Conservation (phyloP, 1,140 invertebrate species). For the Pentalonia nigronervosa region DNA sequence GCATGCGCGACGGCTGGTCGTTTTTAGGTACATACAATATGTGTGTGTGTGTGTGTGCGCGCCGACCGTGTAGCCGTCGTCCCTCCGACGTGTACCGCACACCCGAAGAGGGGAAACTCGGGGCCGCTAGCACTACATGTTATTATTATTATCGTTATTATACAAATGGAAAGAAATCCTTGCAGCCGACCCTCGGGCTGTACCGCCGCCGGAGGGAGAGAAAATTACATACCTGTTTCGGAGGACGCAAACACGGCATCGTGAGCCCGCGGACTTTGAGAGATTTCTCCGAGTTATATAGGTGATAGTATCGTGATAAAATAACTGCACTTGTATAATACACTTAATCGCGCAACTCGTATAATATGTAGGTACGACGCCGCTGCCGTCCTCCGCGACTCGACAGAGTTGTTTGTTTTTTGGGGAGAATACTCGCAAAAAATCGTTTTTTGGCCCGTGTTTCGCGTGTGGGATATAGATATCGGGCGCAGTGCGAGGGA, state of each 20-base stretch:
- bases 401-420: background rate
- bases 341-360: too few species aligned
- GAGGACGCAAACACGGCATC: background rate
- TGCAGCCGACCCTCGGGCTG: background rate
- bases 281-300: background rate
- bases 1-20: background rate
- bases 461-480: background rate
- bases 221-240: conserved; percentile 13
- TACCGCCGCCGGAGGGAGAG: background rate
- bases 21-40: conserved; percentile 1
- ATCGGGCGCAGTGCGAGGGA: background rate
- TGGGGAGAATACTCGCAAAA: background rate
- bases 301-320: too few species aligned
- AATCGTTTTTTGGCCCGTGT: background rate
- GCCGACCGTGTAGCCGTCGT: background rate
- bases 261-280: background rate
- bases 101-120: background rate
- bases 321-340: too few species aligned
- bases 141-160: background rate
- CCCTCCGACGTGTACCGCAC: background rate
- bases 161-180: background rate
- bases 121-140: background rate
- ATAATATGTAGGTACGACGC: too few species aligned
- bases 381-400: background rate
- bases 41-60: background rate